Conservation (phyloP, 2,113 vertebrate species). For the Brachyistius frenatus region DNA sequence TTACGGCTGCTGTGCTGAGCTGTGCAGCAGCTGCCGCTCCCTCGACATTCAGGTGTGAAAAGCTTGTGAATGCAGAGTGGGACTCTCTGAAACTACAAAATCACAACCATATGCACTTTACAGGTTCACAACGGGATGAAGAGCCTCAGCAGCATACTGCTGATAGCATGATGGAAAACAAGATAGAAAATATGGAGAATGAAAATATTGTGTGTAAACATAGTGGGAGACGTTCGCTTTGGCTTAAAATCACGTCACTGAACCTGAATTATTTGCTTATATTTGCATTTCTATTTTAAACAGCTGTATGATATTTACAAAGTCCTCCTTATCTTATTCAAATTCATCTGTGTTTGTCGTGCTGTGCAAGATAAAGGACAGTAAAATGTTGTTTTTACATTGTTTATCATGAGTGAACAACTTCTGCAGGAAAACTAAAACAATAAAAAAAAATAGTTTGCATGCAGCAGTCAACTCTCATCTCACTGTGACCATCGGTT, state of each 20-base stretch:
- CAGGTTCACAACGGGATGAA: conserved; percentile 31
- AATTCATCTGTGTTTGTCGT: conserved; percentile 18
- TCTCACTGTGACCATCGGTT: conserved; percentile 20
- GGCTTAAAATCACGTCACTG: conserved; percentile 39
- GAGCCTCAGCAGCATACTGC: conserved; percentile 17
- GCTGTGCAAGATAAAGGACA: background rate
- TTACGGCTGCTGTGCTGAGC: conserved; percentile 31
- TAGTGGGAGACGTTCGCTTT: conserved; percentile 10
- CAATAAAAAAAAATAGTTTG: conserved; percentile 19
- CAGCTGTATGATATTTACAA: conserved; percentile 34
- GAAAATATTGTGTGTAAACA: conserved; percentile 32
- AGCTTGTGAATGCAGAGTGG: conserved; percentile 35
- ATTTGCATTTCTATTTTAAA: conserved; percentile 55
- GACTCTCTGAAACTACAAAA: conserved; percentile 19
- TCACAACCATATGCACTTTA: conserved; percentile 37
- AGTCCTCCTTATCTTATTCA: conserved; percentile 38
- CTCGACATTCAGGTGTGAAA: conserved; percentile 62
- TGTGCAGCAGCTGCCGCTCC: conserved; percentile 29
- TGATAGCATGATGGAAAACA: conserved; percentile 42
- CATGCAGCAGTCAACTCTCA: conserved; percentile 7
- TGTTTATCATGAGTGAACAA: conserved; percentile 27
- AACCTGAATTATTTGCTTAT: conserved; percentile 33
- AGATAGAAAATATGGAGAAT: conserved; percentile 38
- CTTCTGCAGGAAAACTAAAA: conserved; percentile 16
- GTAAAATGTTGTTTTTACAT: background rate